A percentile compares a stretch with the other conserved stretches of the same genome.
Conservation (phyloP, 1,140 invertebrate species). For the Anastrepha ludens region DNA sequence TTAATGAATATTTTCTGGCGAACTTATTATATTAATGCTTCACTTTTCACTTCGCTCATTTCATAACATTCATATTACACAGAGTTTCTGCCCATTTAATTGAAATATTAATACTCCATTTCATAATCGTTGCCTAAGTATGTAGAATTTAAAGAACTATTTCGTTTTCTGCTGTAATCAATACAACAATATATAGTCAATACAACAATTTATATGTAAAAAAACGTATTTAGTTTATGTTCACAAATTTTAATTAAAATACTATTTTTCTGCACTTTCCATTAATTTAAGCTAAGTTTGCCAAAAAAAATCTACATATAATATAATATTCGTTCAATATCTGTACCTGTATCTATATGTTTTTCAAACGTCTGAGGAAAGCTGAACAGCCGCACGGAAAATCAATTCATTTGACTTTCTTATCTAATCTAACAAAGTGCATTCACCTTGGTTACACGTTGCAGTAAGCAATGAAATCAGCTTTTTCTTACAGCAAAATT, state of each 20-base stretch:
- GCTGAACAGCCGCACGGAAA: neutral
- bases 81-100: too few relatives aligned
- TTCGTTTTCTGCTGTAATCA: neutral
- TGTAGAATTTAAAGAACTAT: neutral
- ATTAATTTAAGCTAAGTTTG: neutral
- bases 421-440: conserved; percentile 14
- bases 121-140: neutral
- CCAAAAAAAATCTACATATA: neutral
- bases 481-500: conserved; percentile 22
- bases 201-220: too few relatives aligned
- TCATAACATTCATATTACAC: neutral
- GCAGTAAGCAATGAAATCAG: conserved; percentile 19
- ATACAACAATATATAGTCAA: too few relatives aligned
- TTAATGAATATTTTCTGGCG: neutral
- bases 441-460: neutral
- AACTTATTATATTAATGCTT: neutral
- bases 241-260: neutral
- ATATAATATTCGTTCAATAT: conserved; percentile 24
- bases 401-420: neutral
- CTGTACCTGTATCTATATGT: neutral
- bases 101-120: neutral
- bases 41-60: neutral
- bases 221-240: too few relatives aligned
- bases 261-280: neutral
- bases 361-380: neutral